Percentiles rank a stretch among this genome's conserved stretches.
These are phyloP conservation scores for Eurypyga helias DNA, from an alignment of 2,113 vertebrate species.

Conservation along the genomic window DNA sequence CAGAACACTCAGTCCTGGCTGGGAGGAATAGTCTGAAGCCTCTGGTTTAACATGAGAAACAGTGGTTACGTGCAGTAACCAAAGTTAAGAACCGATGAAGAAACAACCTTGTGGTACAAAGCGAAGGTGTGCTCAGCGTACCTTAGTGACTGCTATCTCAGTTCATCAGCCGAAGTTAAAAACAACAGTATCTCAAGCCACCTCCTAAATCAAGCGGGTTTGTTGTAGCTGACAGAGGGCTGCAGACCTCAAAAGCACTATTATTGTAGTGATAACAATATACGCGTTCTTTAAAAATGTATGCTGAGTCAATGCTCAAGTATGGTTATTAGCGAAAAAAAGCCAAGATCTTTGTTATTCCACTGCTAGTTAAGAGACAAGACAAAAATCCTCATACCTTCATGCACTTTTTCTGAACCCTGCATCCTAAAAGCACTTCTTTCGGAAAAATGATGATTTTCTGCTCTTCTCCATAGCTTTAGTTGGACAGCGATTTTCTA, in stretches of 20 bases:
- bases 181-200: not conserved
- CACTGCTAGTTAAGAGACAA: not conserved
- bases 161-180: not conserved
- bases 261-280: not conserved
- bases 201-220: not conserved
- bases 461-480: not conserved
- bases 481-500: not conserved
- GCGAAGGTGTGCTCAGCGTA: not conserved
- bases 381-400: not conserved
- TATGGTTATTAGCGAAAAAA: not conserved
- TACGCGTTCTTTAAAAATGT: not conserved
- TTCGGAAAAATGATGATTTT: not conserved
- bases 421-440: not conserved
- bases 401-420: not conserved
- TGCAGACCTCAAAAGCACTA: not conserved
- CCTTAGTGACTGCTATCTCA: not conserved
- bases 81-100: not conserved
- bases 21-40: not conserved
- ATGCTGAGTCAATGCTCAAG: not conserved
- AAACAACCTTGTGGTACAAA: not conserved
- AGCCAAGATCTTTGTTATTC: not conserved
- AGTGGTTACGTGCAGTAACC: not conserved
- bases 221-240: not conserved
- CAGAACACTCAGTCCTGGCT: not conserved
- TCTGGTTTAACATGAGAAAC: not conserved